Base-by-base conservation (phyloP, 2,888 invertebrate species). In the Aplocera efformata region DNA sequence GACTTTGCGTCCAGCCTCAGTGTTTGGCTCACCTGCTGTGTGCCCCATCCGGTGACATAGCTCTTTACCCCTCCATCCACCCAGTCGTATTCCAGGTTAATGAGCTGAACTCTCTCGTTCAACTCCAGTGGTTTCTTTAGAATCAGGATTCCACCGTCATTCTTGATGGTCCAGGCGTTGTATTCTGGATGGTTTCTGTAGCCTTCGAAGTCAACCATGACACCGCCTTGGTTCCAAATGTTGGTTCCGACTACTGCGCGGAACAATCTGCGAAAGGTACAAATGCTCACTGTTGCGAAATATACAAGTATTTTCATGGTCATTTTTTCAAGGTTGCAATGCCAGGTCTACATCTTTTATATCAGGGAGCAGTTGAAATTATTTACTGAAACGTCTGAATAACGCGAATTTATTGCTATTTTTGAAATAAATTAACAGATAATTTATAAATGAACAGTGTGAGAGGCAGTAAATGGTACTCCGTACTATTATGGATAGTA, bases 11-110 rank as follows among this genome's bases (percentile, higher is more conserved):
- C n/a, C 13, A 17, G 13, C 13, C 13, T n/a, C 13, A 17, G 2
- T 17, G 13, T 17, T 17, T 17, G 2, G 5, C 65, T 65, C 36
- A 79, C 80, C 43, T 49, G 43, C 4, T 63, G 67, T 17, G 72
- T 64, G 7, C 80, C 80, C 77, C 77, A 80, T 1, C 80, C 80
- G 32, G 75, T 67, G 1, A 62, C 75, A 8, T 52, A 53, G 1
- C 56, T 31, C 0, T 1, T 1, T 0, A 72, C 53, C 0, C 62
- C 67, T 0, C n/a, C 56, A 0, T 30, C 60, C 1, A 67, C 50
- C 21, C 32, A 33, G 0, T 50, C 41, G 33, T 43, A 67, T 26
- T 45, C 53, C 7, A 79, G 0, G 0, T 63, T 24, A 1, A 73
- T 54, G 0, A 42, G 31, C 5, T 8, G 24, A 25, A 37, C 9